Evolutionary conservation across 2,888 invertebrate genomes (phyloP), one percentile per base, ranked within the genome.

Genomic region (Synergus itoensis): DNA sequence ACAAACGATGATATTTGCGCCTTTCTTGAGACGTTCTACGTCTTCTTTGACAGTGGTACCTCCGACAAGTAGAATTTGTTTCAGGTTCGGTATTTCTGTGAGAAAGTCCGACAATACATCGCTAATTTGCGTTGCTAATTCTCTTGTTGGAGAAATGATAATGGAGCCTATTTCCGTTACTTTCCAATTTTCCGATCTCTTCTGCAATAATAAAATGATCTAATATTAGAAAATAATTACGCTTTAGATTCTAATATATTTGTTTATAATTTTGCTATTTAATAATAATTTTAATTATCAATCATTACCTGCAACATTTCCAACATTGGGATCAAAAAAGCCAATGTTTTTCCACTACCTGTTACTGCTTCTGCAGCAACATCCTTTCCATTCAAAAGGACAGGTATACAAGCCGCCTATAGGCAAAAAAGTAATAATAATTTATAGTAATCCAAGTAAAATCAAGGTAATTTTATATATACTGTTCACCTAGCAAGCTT

Each of bases 321-420:
- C 76, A 99, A 88, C 88, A 98, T 92, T 0, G 99, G 99, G 64
- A 99, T 95, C 14, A 99, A 93, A 92, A 99, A 99, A 0, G 99
- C 98, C 60, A 99, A 92, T 0, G 99, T 99, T 93, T 99, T 99
- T 0, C 99, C 99, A 84, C 99, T 99, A 4, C 99, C 99, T 0
- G 99, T 99, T 0, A 99, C 98, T 4, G 99, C 99, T 93, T 99
- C 99, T 0, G 97, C 99, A 0, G 98, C 98, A 16, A 99, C 98
- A 94, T 99, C 99, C 92, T 99, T 99, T 87, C 97, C 97, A 11
- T 95, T 95, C 77, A 99, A 91, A 77, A 99, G 93, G 77, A 98
- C 93, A 0, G 98, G 98, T 88, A 99, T 98, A 78, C 97, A 96
- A 0, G 98, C 97, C 5, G 97, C 96, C 94, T 98, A 40, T 18